Base-by-base conservation (phyloP, 2,113 vertebrate genomes). In the Corythoichthys haematopterus region DNA sequence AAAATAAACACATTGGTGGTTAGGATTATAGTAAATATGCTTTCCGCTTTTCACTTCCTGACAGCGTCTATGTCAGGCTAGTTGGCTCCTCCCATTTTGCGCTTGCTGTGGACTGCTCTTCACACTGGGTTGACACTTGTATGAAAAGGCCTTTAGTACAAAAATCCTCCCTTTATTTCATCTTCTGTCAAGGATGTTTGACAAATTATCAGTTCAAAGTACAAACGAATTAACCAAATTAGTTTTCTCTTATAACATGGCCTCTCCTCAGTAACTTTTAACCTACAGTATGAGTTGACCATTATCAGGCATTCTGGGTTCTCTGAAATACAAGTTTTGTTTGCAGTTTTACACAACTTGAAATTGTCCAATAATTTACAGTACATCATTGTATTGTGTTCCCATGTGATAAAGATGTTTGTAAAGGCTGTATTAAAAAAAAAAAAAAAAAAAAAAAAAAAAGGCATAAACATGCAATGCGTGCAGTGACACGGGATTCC, bases 401-500 rank as follows among this genome's bases (percentile, higher is more conserved):
- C 20, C 20, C 20, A 28, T 45, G 60, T 45, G 69, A 72, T 51
- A 65, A 58, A 81, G 20, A 59, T 74, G 56, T 58, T 37, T 9
- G 15, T 59, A 15, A 38, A 11, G 35, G 14, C 14, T n/a, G 15
- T 8, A 40, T 38, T 4, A 28, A 28, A 28, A 28, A 28, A 28
- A 28, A 28, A 28, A 28, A 28, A 28, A 28, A 28, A 28, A 28
- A 28, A 28, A 28, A 28, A 28, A 61, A 28, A 28, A 28, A 12
- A 4, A 20, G n/a, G 59, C 11, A 43, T 46, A 7, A 33, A 57
- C n/a, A 8, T 43, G 40, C 9, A 47, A 36, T n/a, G 50, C 6
- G 12, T 33, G 52, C 68, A 57, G 72, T 53, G 60, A 79, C 56
- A 75, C 69, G 71, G 69, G 68, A 63, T 82, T 79, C 74, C 83